Evolutionary conservation across 1,140 invertebrate genomes (phyloP).

Genomic region (Aethina tumida): DNA sequence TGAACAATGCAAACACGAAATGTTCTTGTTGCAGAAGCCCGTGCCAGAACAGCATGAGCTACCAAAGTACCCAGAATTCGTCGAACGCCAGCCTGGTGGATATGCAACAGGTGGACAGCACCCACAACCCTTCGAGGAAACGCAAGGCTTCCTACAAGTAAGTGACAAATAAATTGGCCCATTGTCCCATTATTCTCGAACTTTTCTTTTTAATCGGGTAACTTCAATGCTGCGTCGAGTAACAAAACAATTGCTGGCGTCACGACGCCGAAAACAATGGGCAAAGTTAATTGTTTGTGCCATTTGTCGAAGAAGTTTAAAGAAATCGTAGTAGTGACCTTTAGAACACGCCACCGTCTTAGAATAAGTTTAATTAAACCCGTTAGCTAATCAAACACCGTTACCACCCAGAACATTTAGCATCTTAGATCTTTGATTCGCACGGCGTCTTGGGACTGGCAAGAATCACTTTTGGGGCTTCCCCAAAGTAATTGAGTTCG

Average conservation of each 20-base stretch:
- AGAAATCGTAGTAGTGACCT: conserved; percentile 9
- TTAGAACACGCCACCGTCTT: too few relatives aligned
- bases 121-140: conserved; percentile 23
- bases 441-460: not conserved
- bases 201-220: not conserved
- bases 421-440: conserved; percentile 6
- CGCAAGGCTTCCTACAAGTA: conserved; percentile 31
- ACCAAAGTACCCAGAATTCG: conserved; percentile 16
- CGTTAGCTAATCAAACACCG: not conserved
- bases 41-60: conserved; percentile 20
- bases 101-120: conserved; percentile 23
- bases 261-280: conserved; percentile 1
- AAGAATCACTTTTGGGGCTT: conserved; percentile 5
- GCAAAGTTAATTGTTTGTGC: conserved; percentile 1
- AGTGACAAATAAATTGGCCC: conserved; percentile 14
- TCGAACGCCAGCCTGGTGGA: conserved; percentile 21
- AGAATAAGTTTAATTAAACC: conserved; percentile 3
- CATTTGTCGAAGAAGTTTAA: conserved; percentile 1
- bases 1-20: not conserved
- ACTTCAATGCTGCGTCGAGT: conserved; percentile 4
- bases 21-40: conserved; percentile 34
- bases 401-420: not conserved
- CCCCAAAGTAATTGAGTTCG: not conserved
- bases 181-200: not conserved
- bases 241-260: conserved; percentile 3